Conservation (phyloP, 2,888 invertebrate species). For the Toxonevra muliebris region DNA sequence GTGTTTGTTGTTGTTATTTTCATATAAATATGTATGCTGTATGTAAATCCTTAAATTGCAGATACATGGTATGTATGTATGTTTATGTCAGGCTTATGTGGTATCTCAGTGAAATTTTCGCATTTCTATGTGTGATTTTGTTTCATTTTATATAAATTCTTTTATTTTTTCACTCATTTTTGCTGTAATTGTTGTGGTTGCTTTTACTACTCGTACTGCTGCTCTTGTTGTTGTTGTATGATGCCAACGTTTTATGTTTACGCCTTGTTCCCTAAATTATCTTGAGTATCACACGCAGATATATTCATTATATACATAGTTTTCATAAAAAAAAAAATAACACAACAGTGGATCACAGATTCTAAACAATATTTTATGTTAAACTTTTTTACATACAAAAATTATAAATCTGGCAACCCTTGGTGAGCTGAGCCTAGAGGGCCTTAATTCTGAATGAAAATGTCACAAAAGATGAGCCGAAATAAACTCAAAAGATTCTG, state of each 20-base stretch:
- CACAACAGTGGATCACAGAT: too few species aligned
- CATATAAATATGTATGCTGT: neutral
- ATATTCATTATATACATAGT: too few species aligned
- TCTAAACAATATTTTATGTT: too few species aligned
- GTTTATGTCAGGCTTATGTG: neutral
- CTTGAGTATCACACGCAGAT: too few species aligned
- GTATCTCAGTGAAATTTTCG: neutral
- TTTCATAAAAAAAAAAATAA: too few species aligned
- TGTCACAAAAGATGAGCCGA: too few species aligned
- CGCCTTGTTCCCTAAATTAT: neutral
- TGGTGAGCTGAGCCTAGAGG: too few species aligned
- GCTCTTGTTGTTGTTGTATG: neutral
- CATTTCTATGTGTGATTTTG: neutral
- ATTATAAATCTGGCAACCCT: too few species aligned
- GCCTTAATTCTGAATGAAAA: too few species aligned
- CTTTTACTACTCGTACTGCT: neutral
- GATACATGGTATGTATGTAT: neutral
- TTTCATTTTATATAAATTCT: neutral
- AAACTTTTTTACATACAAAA: too few species aligned
- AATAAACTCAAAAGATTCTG: too few species aligned
- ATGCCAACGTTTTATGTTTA: neutral
- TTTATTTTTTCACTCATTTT: neutral
- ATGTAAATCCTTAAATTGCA: neutral
- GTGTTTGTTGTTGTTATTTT: neutral
- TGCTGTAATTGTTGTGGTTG: constrained; percentile 2